Conservation (phyloP, 1,140 invertebrate genomes). For the Brachionus rotundiformis region DNA sequence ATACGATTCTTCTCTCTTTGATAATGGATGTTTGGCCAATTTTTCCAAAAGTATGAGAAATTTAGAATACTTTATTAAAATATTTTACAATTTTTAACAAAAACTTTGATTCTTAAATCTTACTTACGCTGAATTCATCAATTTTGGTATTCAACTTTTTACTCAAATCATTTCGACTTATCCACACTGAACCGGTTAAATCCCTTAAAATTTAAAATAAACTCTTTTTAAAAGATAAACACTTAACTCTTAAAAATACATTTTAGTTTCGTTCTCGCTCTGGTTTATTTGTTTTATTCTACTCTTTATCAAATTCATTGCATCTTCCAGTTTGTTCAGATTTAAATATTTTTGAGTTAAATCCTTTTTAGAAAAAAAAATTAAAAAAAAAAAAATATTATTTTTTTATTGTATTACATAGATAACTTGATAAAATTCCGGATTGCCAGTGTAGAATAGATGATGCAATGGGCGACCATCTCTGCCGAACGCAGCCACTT, state of each 20-base stretch:
- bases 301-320: constrained; percentile 30
- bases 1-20: constrained; percentile 69
- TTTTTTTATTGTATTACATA: too few relatives aligned
- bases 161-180: neutral
- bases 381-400: too few relatives aligned
- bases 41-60: constrained; percentile 75
- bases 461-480: constrained; percentile 81
- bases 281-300: constrained; percentile 4
- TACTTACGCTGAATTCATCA: constrained; percentile 29
- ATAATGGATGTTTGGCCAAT: constrained; percentile 72
- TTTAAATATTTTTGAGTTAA: constrained; percentile 49
- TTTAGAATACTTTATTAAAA: constrained; percentile 71
- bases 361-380: constrained; percentile 6
- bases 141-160: constrained; percentile 28
- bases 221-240: too few relatives aligned
- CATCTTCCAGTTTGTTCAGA: constrained; percentile 48
- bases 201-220: too few relatives aligned
- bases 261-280: neutral
- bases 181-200: constrained; percentile 18
- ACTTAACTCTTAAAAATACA: constrained; percentile 3
- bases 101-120: neutral
- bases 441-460: constrained; percentile 83
- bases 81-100: too few relatives aligned
- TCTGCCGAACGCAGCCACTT: constrained; percentile 83
- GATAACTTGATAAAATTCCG: constrained; percentile 72